These are phyloP conservation scores for Limnephilus lunatus DNA, from an alignment of 2,888 invertebrate genomes.

Conservation along the genomic window DNA sequence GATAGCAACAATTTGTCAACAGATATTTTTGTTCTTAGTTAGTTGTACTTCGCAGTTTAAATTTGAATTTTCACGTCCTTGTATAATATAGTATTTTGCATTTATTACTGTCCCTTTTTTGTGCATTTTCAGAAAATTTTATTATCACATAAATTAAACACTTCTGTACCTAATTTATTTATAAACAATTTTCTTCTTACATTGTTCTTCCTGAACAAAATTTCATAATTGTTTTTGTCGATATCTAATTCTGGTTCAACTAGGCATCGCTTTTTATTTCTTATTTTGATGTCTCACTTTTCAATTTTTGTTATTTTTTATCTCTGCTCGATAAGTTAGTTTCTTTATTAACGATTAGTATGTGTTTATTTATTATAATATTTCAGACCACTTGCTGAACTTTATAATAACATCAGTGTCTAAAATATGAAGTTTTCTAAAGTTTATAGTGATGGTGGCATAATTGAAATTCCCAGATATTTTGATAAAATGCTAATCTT, in stretches of 20 bases:
- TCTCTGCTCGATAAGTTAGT: background rate
- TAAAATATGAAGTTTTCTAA: background rate
- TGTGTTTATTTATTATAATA: background rate
- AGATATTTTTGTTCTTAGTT: background rate
- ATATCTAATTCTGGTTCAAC: background rate
- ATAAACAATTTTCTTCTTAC: background rate
- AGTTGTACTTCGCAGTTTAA: background rate
- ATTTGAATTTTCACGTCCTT: background rate
- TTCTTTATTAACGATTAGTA: background rate
- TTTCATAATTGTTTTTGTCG: background rate
- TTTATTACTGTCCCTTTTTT: background rate
- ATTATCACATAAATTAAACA: background rate
- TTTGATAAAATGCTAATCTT: background rate
- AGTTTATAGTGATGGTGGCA: background rate
- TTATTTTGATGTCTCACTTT: background rate
- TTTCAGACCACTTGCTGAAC: conserved; percentile 19
- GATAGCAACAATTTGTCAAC: background rate
- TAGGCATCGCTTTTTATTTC: background rate
- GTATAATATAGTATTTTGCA: background rate
- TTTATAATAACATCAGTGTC: background rate
- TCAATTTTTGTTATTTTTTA: background rate
- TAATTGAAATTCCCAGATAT: background rate
- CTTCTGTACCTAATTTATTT: background rate
- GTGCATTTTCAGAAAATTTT: background rate
- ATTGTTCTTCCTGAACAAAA: background rate